Percentiles rank a stretch among this genome's conserved stretches.
phyloP scores from a whole-genome alignment of 2,797 vertebrate species.

The Peromyscus nudipes region DNA sequence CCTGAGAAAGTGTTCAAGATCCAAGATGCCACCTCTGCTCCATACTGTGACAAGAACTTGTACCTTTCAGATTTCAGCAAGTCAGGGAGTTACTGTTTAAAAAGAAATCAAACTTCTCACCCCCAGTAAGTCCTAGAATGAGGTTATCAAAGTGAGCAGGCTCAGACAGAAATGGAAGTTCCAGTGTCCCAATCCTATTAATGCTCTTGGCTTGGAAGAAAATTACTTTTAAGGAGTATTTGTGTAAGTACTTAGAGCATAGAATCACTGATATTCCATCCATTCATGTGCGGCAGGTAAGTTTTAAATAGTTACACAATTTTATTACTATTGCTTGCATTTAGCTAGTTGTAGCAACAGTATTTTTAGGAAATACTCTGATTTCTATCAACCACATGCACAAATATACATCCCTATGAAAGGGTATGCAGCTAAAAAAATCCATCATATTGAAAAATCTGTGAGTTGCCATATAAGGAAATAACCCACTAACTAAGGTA shows the following conservation, averaged over 20 bases:
- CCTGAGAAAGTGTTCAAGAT: constrained; percentile 53
- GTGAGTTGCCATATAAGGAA: constrained; percentile 58
- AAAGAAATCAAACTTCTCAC: constrained; percentile 64
- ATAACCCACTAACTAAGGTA: constrained; percentile 36
- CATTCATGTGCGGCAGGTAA: constrained; percentile 45
- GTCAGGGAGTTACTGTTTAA: constrained; percentile 63
- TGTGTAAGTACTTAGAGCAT: constrained; percentile 19
- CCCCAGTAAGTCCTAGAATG: constrained; percentile 79
- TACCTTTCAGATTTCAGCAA: constrained; percentile 74
- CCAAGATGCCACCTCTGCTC: constrained; percentile 37
- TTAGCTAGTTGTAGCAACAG: constrained; percentile 63
- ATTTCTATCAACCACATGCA: constrained; percentile 58
- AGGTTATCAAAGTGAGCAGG: constrained; percentile 77
- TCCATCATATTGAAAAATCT: constrained; percentile 71
- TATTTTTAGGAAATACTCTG: constrained; percentile 74
- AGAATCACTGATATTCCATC: constrained; percentile 41
- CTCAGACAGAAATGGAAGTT: constrained; percentile 76
- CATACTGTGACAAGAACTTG: constrained; percentile 65
- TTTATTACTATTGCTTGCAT: constrained; percentile 65
- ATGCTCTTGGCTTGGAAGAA: constrained; percentile 54
- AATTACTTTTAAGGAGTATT: constrained; percentile 62
- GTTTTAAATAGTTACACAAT: constrained; percentile 69
- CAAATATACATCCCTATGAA: not conserved
- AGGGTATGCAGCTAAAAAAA: constrained; percentile 72
- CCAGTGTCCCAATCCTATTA: not conserved